Conservation (phyloP, 1,140 invertebrate genomes). For the Zaprionus tsacasi region DNA sequence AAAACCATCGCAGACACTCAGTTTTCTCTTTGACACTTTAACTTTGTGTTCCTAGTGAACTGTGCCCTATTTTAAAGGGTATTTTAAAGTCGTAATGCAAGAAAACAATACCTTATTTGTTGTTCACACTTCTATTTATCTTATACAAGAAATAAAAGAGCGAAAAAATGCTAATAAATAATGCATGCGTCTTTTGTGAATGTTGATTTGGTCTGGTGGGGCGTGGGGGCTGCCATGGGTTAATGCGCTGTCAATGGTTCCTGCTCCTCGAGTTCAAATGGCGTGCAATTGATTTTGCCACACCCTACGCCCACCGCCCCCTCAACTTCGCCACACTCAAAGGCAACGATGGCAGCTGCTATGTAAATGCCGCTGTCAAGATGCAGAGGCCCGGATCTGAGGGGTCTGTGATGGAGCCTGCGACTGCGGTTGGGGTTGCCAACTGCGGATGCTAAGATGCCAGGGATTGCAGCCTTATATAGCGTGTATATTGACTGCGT, state of each 20-base stretch:
- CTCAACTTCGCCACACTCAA: slow-evolving; percentile 21
- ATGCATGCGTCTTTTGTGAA: slow-evolving; percentile 76
- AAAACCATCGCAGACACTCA: too few species aligned
- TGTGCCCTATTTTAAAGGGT: background rate
- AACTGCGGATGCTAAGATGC: slow-evolving; percentile 17
- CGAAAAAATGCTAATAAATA: slow-evolving; percentile 77
- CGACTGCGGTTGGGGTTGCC: background rate
- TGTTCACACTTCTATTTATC: slow-evolving; percentile 41
- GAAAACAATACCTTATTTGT: background rate
- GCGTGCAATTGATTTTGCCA: slow-evolving; percentile 74
- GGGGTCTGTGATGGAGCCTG: background rate
- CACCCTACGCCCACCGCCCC: slow-evolving; percentile 12
- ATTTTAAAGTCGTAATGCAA: slow-evolving; percentile 20
- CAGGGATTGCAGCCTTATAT: slow-evolving; percentile 44
- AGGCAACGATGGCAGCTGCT: slow-evolving; percentile 32
- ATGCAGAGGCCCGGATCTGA: slow-evolving; percentile 30
- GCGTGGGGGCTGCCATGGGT: slow-evolving; percentile 48
- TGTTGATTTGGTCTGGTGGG: slow-evolving; percentile 31
- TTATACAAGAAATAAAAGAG: slow-evolving; percentile 25
- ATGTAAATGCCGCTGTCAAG: slow-evolving; percentile 77
- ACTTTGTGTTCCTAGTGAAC: too few species aligned
- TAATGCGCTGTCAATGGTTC: slow-evolving; percentile 75
- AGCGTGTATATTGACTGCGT: slow-evolving; percentile 15
- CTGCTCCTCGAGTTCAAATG: slow-evolving; percentile 48
- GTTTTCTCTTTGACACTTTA: too few species aligned